These are phyloP conservation scores for Trichacis sp. DNA, from an alignment of 2,888 invertebrate genomes.

Conservation along the genomic window DNA sequence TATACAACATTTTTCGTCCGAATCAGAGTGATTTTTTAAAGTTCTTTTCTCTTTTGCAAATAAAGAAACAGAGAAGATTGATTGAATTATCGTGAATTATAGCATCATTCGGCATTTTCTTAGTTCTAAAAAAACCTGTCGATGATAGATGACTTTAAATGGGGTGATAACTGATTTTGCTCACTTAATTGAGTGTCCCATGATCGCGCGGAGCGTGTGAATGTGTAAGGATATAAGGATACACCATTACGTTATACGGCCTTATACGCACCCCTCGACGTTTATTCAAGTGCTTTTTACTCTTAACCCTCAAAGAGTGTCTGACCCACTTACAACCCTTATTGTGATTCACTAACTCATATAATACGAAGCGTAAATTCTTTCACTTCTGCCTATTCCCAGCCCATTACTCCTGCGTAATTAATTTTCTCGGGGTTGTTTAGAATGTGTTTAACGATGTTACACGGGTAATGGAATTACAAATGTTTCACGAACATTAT, in stretches of 20 bases:
- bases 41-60: too few relatives aligned
- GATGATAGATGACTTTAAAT: neutral
- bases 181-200: neutral
- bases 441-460: too few relatives aligned
- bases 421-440: neutral
- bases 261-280: constrained; percentile 29
- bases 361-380: constrained; percentile 14
- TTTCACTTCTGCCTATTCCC: constrained; percentile 21
- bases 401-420: constrained; percentile 5
- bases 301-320: constrained; percentile 39
- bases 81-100: too few relatives aligned
- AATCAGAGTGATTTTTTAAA: too few relatives aligned
- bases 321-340: constrained; percentile 39
- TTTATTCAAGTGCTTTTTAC: constrained; percentile 41
- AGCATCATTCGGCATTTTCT: too few relatives aligned
- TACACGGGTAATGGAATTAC: too few relatives aligned
- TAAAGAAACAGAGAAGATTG: too few relatives aligned
- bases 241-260: constrained; percentile 17
- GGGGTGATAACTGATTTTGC: neutral
- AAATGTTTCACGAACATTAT: too few relatives aligned
- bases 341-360: constrained; percentile 34
- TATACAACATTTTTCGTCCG: too few relatives aligned
- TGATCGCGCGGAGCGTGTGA: too few relatives aligned
- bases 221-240: constrained; percentile 10
- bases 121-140: neutral